Evolutionary conservation across 2,888 invertebrate genomes (phyloP).

Genomic region (Sepioteuthis lessoniana): DNA sequence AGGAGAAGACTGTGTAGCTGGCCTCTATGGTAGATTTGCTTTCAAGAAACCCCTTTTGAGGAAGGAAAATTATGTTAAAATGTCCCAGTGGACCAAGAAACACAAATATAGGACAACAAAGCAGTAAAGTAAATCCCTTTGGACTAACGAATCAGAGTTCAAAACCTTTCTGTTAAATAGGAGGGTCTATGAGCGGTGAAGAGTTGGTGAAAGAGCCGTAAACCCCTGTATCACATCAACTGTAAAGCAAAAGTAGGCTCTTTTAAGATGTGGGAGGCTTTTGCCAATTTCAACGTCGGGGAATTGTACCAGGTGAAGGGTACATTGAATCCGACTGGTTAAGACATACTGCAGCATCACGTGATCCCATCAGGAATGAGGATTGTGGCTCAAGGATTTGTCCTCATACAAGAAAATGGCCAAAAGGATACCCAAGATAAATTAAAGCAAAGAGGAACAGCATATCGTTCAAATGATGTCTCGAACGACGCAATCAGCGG

Average conservation of each 20-base stretch:
- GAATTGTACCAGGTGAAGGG: background rate
- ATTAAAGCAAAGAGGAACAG: too few species aligned
- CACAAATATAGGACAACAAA: background rate
- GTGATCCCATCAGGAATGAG: too few species aligned
- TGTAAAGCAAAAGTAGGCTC: background rate
- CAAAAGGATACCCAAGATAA: too few species aligned
- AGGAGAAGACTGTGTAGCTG: background rate
- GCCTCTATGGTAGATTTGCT: background rate
- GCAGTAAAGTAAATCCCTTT: background rate
- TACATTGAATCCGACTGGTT: too few species aligned
- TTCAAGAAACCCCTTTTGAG: background rate
- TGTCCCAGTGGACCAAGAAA: background rate
- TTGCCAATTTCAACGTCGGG: background rate
- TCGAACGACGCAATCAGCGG: too few species aligned
- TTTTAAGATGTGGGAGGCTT: background rate
- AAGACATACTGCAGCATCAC: too few species aligned
- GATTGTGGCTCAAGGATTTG: too few species aligned
- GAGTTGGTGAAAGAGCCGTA: background rate
- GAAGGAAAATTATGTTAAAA: background rate
- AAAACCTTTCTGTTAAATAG: background rate
- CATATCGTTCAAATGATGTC: too few species aligned
- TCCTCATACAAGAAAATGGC: too few species aligned
- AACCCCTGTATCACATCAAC: background rate
- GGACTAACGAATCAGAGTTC: background rate
- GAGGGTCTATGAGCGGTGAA: background rate